Evolutionary conservation across 2,113 vertebrate species (phyloP).

Genomic region (Platichthys stellatus): DNA sequence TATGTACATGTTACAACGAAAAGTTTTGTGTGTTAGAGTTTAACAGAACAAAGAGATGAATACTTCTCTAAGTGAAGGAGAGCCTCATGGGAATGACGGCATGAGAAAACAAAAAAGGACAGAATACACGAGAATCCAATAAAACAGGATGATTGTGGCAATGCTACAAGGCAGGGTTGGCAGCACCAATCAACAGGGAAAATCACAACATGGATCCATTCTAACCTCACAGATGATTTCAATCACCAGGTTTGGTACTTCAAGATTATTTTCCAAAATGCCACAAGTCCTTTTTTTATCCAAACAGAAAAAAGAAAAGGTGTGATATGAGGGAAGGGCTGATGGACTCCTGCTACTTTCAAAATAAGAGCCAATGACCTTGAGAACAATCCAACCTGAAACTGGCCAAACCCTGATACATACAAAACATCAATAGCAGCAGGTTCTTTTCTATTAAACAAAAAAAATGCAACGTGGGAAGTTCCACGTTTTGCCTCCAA

Average conservation of each 20-base stretch:
- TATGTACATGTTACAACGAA: slow-evolving; percentile 72
- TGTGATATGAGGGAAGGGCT: not conserved
- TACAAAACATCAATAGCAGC: slow-evolving; percentile 92
- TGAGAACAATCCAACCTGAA: slow-evolving; percentile 36
- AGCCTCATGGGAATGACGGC: slow-evolving; percentile 20
- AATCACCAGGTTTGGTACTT: slow-evolving; percentile 25
- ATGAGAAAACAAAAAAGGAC: slow-evolving; percentile 1
- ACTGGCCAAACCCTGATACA: slow-evolving; percentile 68
- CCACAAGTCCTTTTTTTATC: slow-evolving; percentile 30
- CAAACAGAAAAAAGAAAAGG: not conserved
- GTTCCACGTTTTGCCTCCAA: slow-evolving; percentile 89
- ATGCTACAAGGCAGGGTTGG: slow-evolving; percentile 92
- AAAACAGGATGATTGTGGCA: slow-evolving; percentile 92
- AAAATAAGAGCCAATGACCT: slow-evolving; percentile 50
- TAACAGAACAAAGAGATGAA: slow-evolving; percentile 49
- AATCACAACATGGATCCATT: slow-evolving; percentile 50
- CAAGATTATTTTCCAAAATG: slow-evolving; percentile 18
- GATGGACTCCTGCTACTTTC: slow-evolving; percentile 34
- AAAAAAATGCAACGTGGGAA: slow-evolving; percentile 75
- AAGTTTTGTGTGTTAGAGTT: slow-evolving; percentile 37
- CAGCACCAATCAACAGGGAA: slow-evolving; percentile 53
- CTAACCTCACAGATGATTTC: slow-evolving; percentile 23
- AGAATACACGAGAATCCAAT: slow-evolving; percentile 65
- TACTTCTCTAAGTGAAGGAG: slow-evolving; percentile 25
- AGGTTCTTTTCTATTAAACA: slow-evolving; percentile 58